These are phyloP conservation scores for Trichonephila inaurata DNA, from an alignment of 1,140 invertebrate species.

Conservation along the genomic window DNA sequence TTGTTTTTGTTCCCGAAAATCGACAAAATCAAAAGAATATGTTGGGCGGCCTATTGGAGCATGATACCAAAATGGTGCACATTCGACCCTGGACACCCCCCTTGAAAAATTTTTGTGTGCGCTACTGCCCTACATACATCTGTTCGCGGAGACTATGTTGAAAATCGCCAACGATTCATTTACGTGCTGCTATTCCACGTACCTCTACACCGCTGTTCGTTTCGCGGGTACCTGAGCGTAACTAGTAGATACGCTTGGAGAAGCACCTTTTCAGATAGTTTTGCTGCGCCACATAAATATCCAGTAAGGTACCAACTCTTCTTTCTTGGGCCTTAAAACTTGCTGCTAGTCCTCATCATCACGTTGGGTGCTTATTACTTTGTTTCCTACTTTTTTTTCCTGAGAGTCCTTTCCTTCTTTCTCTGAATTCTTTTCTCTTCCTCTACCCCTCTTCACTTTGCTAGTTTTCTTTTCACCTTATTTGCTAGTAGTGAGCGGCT, in stretches of 20 bases:
- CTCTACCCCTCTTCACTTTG: background rate
- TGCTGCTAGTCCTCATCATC: constrained; percentile 46
- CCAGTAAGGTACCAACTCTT: background rate
- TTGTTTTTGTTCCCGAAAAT: too few relatives aligned
- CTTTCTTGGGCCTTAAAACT: constrained; percentile 4
- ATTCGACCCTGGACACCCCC: too few relatives aligned
- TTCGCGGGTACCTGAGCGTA: constrained; percentile 16
- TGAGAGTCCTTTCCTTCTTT: background rate
- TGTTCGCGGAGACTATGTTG: too few relatives aligned
- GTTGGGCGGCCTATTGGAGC: too few relatives aligned
- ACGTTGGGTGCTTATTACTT: constrained; percentile 68
- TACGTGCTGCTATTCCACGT: too few relatives aligned
- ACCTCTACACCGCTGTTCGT: background rate
- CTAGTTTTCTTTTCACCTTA: constrained; percentile 26
- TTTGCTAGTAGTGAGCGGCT: background rate
- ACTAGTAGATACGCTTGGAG: constrained; percentile 14
- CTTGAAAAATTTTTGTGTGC: too few relatives aligned
- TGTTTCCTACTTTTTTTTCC: constrained; percentile 1
- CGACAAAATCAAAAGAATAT: too few relatives aligned
- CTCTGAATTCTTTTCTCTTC: constrained; percentile 3
- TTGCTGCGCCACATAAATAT: constrained; percentile 59
- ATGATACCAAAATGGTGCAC: too few relatives aligned
- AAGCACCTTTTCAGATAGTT: constrained; percentile 60
- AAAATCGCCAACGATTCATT: too few relatives aligned
- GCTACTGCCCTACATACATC: too few relatives aligned